These are phyloP conservation scores for Apis dorsata DNA, from an alignment of 1,140 invertebrate species.

Conservation along the genomic window DNA sequence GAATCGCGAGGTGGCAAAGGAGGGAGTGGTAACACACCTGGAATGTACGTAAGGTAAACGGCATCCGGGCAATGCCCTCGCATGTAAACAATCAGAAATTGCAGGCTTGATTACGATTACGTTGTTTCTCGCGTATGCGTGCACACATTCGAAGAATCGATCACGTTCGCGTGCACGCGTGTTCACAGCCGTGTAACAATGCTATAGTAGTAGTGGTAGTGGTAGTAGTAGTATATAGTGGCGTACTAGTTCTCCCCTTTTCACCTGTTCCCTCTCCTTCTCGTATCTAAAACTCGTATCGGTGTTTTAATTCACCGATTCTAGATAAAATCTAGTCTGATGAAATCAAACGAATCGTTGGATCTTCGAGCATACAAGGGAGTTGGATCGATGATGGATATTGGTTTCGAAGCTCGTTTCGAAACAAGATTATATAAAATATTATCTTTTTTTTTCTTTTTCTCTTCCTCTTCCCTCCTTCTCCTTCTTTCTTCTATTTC, in stretches of 20 bases:
- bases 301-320: background rate
- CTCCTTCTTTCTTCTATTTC: too few relatives aligned
- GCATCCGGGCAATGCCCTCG: constrained; percentile 79
- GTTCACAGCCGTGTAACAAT: constrained; percentile 31
- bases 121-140: constrained; percentile 42
- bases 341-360: background rate
- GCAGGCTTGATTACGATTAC: constrained; percentile 63
- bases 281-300: background rate
- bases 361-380: too few relatives aligned
- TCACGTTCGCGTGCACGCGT: constrained; percentile 40
- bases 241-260: constrained; percentile 26
- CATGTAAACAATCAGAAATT: constrained; percentile 79
- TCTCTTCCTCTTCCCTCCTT: too few relatives aligned
- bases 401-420: too few relatives aligned
- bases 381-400: too few relatives aligned
- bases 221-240: background rate
- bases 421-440: too few relatives aligned
- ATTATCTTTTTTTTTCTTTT: too few relatives aligned
- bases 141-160: constrained; percentile 34
- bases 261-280: background rate
- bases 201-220: constrained; percentile 28
- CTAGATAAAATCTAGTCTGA: background rate
- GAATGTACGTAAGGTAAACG: constrained; percentile 77
- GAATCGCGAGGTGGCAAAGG: constrained; percentile 40
- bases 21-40: constrained; percentile 64